Percentiles rank a stretch among this genome's conserved stretches.
phyloP scores from a whole-genome alignment of 1,140 invertebrate species.

The Yoshiicerus persimilis region DNA sequence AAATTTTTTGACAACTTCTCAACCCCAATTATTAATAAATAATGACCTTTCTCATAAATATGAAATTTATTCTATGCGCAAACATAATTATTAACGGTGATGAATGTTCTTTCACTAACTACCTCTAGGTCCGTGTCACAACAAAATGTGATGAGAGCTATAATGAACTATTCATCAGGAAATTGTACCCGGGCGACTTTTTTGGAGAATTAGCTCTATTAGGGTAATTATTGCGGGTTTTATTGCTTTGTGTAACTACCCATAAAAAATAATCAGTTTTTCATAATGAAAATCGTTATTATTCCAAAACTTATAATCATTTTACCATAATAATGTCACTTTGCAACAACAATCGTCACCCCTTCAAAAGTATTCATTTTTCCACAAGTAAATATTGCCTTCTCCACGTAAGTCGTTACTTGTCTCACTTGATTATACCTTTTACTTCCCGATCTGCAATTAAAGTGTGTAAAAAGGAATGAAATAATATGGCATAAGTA shows the following conservation, averaged over 20 bases:
- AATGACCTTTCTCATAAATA: not conserved
- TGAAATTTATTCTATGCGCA: not conserved
- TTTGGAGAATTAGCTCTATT: constrained; percentile 96
- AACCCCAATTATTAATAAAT: not conserved
- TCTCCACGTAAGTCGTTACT: too few species aligned
- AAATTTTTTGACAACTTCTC: not conserved
- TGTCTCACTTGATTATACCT: too few species aligned
- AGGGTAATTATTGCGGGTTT: constrained; percentile 78
- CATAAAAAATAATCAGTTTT: too few species aligned
- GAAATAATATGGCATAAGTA: too few species aligned
- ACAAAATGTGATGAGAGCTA: constrained; percentile 74
- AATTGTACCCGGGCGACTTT: constrained; percentile 88
- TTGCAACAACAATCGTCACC: too few species aligned
- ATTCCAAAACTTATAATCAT: not conserved
- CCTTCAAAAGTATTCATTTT: too few species aligned
- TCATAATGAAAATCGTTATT: too few species aligned
- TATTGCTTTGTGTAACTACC: too few species aligned
- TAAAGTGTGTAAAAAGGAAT: too few species aligned
- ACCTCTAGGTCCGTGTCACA: constrained; percentile 68
- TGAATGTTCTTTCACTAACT: not conserved
- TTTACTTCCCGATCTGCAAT: too few species aligned
- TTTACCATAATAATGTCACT: too few species aligned
- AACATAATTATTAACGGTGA: not conserved
- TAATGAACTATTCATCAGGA: constrained; percentile 83
- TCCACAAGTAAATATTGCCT: too few species aligned